Evolutionary conservation across 2,797 vertebrate species (phyloP).

Genomic region (Valencia hispanica): DNA sequence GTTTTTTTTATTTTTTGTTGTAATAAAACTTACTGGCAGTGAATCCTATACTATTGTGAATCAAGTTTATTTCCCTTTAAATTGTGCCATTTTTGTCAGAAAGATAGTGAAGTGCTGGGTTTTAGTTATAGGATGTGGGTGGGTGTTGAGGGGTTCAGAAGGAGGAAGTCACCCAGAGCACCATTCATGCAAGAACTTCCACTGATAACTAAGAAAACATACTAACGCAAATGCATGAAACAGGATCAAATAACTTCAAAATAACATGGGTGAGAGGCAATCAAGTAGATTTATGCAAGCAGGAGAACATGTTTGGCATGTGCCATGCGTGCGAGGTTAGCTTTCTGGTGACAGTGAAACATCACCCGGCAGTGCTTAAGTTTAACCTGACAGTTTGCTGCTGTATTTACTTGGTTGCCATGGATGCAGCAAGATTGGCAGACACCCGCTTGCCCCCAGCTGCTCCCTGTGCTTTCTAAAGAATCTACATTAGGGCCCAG

Average conservation of each 20-base stretch:
- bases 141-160: not conserved
- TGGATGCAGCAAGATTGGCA: constrained; percentile 81
- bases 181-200: not conserved
- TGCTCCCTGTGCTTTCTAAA: constrained; percentile 83
- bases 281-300: constrained; percentile 73
- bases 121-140: not conserved
- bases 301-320: constrained; percentile 69
- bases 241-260: constrained; percentile 7
- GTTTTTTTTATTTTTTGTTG: not conserved
- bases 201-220: not conserved
- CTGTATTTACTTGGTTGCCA: constrained; percentile 85
- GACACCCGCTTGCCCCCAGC: constrained; percentile 84
- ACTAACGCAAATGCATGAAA: not conserved
- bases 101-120: not conserved
- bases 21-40: not conserved
- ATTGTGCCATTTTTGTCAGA: not conserved
- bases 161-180: not conserved
- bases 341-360: constrained; percentile 83
- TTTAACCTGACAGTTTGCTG: constrained; percentile 85
- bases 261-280: constrained; percentile 59
- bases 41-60: not conserved
- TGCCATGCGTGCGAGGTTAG: constrained; percentile 72
- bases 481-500: constrained; percentile 88
- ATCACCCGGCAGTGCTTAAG: constrained; percentile 79
- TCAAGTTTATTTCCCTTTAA: not conserved